Evolutionary conservation across 2,797 vertebrate species (phyloP).

Genomic region (Arctocebus calabarensis): DNA sequence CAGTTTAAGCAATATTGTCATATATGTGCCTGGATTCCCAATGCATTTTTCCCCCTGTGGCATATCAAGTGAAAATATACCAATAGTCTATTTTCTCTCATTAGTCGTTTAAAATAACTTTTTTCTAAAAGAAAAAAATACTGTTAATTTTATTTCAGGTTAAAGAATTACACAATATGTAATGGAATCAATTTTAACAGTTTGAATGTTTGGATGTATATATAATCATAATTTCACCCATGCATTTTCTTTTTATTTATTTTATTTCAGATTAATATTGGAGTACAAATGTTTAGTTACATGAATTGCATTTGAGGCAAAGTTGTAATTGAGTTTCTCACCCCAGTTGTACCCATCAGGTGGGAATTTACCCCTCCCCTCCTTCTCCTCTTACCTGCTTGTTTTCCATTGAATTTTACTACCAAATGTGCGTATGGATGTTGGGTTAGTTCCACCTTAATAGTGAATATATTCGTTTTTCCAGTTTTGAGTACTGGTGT

Average conservation of each 20-base stretch:
- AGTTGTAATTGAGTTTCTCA: too few relatives aligned
- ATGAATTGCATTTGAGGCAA: too few relatives aligned
- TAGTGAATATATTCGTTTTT: too few relatives aligned
- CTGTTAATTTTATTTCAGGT: not conserved
- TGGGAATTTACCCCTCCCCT: too few relatives aligned
- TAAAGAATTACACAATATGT: not conserved
- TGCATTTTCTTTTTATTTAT: not conserved
- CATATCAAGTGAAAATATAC: not conserved
- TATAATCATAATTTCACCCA: not conserved
- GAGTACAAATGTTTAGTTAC: too few relatives aligned
- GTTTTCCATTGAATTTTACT: too few relatives aligned
- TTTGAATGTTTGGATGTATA: not conserved
- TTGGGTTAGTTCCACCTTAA: too few relatives aligned
- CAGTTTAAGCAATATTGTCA: constrained; percentile 63
- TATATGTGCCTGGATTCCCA: constrained; percentile 42
- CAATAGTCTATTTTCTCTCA: not conserved
- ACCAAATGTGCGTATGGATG: too few relatives aligned
- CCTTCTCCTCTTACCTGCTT: too few relatives aligned
- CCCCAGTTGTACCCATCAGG: too few relatives aligned
- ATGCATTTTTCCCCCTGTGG: not conserved
- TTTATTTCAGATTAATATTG: too few relatives aligned
- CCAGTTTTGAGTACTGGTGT: too few relatives aligned
- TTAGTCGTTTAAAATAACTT: not conserved
- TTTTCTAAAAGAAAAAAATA: not conserved
- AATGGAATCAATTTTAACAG: not conserved